Base-by-base conservation (phyloP, 2,113 vertebrate species). In the Capreolus pygargus region DNA sequence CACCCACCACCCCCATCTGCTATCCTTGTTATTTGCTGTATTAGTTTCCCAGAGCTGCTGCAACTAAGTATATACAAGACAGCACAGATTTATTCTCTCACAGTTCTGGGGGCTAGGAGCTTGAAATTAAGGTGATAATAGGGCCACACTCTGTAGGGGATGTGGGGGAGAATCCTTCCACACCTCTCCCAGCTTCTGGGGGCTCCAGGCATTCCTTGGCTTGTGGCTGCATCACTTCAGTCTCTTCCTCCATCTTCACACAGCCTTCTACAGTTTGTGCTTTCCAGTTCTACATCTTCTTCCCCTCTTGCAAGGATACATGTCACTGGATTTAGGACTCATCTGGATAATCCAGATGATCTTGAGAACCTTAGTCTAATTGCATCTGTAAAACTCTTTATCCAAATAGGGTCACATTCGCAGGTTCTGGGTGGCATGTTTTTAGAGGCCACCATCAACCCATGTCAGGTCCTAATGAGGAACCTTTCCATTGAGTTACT, bases 301-400 rank as follows among this genome's bases (percentile, higher is more conserved):
- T 61, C 7, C 90, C n/a, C 54, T 74, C 30, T 39, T 74, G 12
- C 3, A 30, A 93, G 60, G 70, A 93, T 15, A 16, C 70, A 64
- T 90, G 45, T 79, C 30, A 30, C 15, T 52, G 76, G 61, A 14
- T 36, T 82, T 60, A 87, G 43, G 52, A 60, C 47, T 30, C 17
- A 84, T 36, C 43, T 88, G 39, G 7, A 79, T 67, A 47, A 39
- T 54, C 50, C 36, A 83, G 52, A 39, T 79, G 45, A 58, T 67
- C 39, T 50, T 87, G 70, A 92, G 52, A 76, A 23, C 52, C 36
- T 95, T 90, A 86, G 52, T 7, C 76, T 89, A 61, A 60, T 67
- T 43, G 58, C 50, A 78, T 50, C n/a, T 83, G 21, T 78, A 54
- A 95, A 58, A 92, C 6, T 50, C 15, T 55, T 94, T 78, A 57